Evolutionary conservation across 2,113 vertebrate species (phyloP), one percentile per base, ranked within the genome.

Genomic region (Onychostruthus taczanowskii): DNA sequence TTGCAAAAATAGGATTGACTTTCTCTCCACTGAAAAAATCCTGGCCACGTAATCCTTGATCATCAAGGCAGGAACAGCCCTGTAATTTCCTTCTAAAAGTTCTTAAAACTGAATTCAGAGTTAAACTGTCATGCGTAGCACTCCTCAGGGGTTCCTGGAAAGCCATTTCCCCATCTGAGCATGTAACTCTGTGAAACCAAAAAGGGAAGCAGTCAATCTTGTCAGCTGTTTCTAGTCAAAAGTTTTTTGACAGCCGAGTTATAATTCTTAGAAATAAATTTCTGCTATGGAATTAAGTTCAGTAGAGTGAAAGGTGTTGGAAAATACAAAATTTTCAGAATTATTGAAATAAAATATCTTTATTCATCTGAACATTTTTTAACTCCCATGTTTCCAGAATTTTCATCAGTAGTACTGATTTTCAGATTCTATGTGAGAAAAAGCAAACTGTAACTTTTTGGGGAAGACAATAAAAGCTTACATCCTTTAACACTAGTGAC

Each of bases 121-220:
- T 73, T 87, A 72, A 43, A 88, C 24, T 74, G 58, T 87, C 75
- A 82, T 39, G 43, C 5, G 4, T 44, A 72, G n/a, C 17, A 16
- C 39, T 93, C 70, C 70, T 95, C 44, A 43, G 70, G 59, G 58
- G 50, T 88, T 86, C 88, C 64, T 81, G 80, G 68, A 94, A 96
- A 90, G 88, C 59, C 8, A 8, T 86, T 77, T 97, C 39, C 63
- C 23, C 55, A 39, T 86, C 64, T 89, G 24, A 89, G 23, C 50
- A 59, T 66, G 72, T 58, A 86, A 66, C 55, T 81, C 41, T 24
- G 55, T 83, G 64, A 94, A 90, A 92, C 27, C 63, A 62, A 86
- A 90, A 94, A 4, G 24, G 55, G 72, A 94, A 95, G n/a, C 33
- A 91, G 50, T 94, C 94, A 76, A 62, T 93, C 69, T 84, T 94